These are phyloP conservation scores for Calidris pygmaea DNA, from an alignment of 2,113 vertebrate species.

Conservation along the genomic window DNA sequence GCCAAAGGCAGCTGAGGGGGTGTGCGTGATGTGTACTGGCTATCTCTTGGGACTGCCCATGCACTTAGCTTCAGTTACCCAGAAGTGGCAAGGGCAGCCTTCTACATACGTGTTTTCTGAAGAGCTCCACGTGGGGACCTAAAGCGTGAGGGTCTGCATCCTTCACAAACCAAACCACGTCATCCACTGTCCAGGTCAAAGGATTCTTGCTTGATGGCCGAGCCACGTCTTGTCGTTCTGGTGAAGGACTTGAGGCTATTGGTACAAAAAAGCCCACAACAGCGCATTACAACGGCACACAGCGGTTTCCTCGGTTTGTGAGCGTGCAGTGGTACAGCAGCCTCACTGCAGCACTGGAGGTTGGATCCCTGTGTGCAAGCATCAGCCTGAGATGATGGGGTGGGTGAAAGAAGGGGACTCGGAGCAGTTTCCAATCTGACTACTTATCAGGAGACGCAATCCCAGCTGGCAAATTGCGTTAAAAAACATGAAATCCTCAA, in stretches of 20 bases:
- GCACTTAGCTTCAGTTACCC: background rate
- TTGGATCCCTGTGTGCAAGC: background rate
- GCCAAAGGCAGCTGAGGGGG: background rate
- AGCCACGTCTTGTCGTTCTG: constrained; percentile 77
- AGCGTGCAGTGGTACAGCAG: background rate
- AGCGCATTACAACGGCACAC: background rate
- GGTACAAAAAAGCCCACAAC: background rate
- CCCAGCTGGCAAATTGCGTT: background rate
- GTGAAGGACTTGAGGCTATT: constrained; percentile 82
- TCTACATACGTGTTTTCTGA: constrained; percentile 91
- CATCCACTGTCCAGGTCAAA: constrained; percentile 91
- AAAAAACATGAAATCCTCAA: constrained; percentile 23
- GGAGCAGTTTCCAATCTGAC: background rate
- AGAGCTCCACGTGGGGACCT: constrained; percentile 92
- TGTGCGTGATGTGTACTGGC: rapidly evolving
- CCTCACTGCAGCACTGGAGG: background rate
- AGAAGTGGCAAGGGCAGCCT: background rate
- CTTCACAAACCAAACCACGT: constrained; percentile 93
- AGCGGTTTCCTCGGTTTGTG: background rate
- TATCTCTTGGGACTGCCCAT: background rate
- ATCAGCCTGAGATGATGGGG: background rate
- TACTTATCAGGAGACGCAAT: background rate
- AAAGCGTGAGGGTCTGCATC: constrained; percentile 94
- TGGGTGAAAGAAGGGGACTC: background rate
- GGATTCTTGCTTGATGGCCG: constrained; percentile 85